Evolutionary conservation across 2,113 vertebrate genomes (phyloP).

Genomic region (human (Homo sapiens)): DNA sequence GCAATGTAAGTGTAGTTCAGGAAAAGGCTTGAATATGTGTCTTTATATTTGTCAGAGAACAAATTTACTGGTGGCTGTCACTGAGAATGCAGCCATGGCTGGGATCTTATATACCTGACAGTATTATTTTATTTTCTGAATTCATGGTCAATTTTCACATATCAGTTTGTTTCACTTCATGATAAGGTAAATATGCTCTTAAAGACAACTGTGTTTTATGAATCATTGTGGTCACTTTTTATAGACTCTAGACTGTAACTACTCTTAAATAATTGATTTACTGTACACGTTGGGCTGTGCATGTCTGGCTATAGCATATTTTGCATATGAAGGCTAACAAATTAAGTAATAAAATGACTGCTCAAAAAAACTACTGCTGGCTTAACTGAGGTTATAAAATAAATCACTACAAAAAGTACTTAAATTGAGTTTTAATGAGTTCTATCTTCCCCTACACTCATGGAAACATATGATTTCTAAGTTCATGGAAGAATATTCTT

Average conservation of each 20-base stretch:
- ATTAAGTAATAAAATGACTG: neutral
- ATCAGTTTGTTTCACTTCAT: neutral
- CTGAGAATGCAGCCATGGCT: neutral
- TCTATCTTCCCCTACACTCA: neutral
- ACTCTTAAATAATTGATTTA: neutral
- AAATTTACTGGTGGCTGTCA: neutral
- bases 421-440: neutral
- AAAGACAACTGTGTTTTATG: neutral
- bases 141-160: neutral
- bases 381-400: neutral
- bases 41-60: neutral
- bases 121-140: neutral
- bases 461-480: neutral
- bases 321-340: neutral
- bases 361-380: neutral
- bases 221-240: neutral
- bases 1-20: no score
- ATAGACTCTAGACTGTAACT: neutral
- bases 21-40: neutral
- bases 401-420: neutral
- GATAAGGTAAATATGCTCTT: neutral
- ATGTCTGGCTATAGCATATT: neutral
- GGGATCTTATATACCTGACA: neutral
- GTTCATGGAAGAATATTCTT: neutral
- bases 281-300: neutral